Evolutionary conservation across 2,888 invertebrate genomes (phyloP).

Genomic region (Coleophora deauratella): DNA sequence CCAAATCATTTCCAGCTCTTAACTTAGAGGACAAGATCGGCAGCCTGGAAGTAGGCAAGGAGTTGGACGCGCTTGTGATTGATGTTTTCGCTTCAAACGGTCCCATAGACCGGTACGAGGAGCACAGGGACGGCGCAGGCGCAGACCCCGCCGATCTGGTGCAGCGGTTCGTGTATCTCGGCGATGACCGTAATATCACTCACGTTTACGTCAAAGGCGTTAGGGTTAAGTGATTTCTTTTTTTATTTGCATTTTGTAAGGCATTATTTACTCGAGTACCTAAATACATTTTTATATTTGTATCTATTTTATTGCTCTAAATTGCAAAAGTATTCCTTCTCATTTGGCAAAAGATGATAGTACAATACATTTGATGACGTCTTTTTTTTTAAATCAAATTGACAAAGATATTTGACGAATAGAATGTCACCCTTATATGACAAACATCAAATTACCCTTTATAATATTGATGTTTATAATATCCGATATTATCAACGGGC

Average conservation of each 20-base stretch:
- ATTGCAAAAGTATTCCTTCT: too few relatives aligned
- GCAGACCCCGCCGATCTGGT: conserved; percentile 74
- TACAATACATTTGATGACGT: too few relatives aligned
- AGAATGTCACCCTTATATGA: too few relatives aligned
- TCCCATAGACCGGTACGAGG: conserved; percentile 64
- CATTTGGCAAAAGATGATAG: too few relatives aligned
- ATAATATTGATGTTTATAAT: too few relatives aligned
- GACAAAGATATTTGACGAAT: too few relatives aligned
- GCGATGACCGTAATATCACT: conserved; percentile 87
- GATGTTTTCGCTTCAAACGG: conserved; percentile 73
- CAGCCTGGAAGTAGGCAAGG: conserved; percentile 85
- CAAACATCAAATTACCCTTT: too few relatives aligned
- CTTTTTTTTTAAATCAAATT: too few relatives aligned
- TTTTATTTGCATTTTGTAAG: conserved; percentile 3
- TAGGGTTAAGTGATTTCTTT: not conserved
- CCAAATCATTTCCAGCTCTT: conserved; percentile 71
- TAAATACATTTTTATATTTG: too few relatives aligned
- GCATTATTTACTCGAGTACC: not conserved
- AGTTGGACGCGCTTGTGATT: conserved; percentile 89
- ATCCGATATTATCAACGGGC: too few relatives aligned
- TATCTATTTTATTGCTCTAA: too few relatives aligned
- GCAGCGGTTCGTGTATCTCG: conserved; percentile 84
- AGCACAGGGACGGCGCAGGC: conserved; percentile 22
- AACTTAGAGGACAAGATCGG: conserved; percentile 83
- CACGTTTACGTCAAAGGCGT: conserved; percentile 84